A percentile compares a stretch with the other conserved stretches of the same genome.
Conservation (phyloP, 1,140 invertebrate species). For the Condylostylus longicornis region DNA sequence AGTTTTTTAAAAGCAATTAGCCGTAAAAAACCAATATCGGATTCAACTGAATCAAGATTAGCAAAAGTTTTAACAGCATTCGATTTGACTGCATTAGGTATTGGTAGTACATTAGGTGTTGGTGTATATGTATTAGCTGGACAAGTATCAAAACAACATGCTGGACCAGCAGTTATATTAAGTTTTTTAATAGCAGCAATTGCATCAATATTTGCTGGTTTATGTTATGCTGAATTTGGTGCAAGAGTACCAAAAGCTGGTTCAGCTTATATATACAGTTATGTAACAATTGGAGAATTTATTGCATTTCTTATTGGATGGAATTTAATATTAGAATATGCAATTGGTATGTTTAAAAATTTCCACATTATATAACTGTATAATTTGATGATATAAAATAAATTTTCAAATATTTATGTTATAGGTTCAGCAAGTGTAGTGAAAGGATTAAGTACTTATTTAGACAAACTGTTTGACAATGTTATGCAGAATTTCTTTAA, state of each 20-base stretch:
- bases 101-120: slow-evolving; percentile 75
- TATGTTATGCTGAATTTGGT: slow-evolving; percentile 78
- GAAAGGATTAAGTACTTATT: slow-evolving; percentile 74
- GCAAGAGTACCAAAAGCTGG: slow-evolving; percentile 71
- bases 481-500: slow-evolving; percentile 53
- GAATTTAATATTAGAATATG: slow-evolving; percentile 82
- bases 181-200: slow-evolving; percentile 80
- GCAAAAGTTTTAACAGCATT: slow-evolving; percentile 59
- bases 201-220: slow-evolving; percentile 76
- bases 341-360: slow-evolving; percentile 49
- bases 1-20: too few relatives aligned
- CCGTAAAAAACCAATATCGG: slow-evolving; percentile 26
- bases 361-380: background rate
- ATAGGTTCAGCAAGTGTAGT: slow-evolving; percentile 79
- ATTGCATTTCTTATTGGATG: slow-evolving; percentile 67
- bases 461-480: slow-evolving; percentile 64
- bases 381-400: background rate
- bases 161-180: slow-evolving; percentile 73
- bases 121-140: slow-evolving; percentile 89
- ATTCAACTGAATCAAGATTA: slow-evolving; percentile 40
- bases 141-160: slow-evolving; percentile 64
- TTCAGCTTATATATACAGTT: slow-evolving; percentile 77
- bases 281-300: slow-evolving; percentile 73
- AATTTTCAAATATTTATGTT: slow-evolving; percentile 2
- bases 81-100: slow-evolving; percentile 65